These are phyloP conservation scores for Calvadosia cruxmelitensis DNA, from an alignment of 30 jellyfish, hydroid and myxozoan species.

Conservation along the genomic window DNA sequence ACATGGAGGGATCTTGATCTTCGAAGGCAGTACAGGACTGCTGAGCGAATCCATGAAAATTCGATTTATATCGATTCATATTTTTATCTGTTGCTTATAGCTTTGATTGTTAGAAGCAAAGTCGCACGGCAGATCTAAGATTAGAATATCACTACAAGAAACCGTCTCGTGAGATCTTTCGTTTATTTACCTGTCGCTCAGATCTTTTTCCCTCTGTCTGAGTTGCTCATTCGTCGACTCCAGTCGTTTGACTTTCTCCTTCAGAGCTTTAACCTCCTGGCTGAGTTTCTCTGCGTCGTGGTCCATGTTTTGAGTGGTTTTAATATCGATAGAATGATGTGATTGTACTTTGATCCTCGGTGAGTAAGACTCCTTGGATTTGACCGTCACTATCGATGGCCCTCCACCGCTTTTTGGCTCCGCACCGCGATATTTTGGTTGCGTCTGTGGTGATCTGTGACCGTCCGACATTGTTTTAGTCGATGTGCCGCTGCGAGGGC, in stretches of 20 bases:
- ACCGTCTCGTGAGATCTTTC: too few species aligned
- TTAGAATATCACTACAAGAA: too few species aligned
- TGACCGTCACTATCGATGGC: neutral
- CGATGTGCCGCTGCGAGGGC: neutral
- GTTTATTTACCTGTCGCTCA: slow-evolving; percentile 51
- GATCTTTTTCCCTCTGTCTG: slow-evolving; percentile 61
- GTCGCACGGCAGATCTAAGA: too few species aligned
- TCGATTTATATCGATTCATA: too few species aligned
- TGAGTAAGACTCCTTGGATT: neutral
- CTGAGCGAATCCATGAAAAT: too few species aligned
- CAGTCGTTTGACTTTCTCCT: slow-evolving; percentile 53
- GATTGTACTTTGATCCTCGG: neutral
- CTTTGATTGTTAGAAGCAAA: too few species aligned
- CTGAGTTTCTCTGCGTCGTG: slow-evolving; percentile 50
- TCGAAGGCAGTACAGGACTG: too few species aligned
- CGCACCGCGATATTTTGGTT: neutral
- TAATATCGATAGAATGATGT: neutral
- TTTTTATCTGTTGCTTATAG: too few species aligned
- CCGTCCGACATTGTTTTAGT: neutral
- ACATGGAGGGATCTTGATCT: too few species aligned
- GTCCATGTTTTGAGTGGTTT: neutral
- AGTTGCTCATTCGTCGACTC: slow-evolving; percentile 49
- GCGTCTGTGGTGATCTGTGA: neutral
- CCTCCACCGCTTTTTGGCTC: neutral
- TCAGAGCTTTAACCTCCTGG: slow-evolving; percentile 43